phyloP scores from a whole-genome alignment of 2,888 invertebrate genomes.

The Diarsia rubi region DNA sequence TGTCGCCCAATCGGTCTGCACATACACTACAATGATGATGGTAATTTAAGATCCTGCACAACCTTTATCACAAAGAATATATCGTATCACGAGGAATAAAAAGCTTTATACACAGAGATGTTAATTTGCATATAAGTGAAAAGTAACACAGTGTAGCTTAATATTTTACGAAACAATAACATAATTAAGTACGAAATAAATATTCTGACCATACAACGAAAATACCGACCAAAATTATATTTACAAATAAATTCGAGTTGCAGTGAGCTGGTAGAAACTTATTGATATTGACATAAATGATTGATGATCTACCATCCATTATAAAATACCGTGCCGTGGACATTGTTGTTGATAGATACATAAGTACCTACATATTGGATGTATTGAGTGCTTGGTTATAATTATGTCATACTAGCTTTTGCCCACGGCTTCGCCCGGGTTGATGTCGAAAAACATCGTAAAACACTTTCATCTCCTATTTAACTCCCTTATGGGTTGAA shows the following conservation, averaged over 20 bases:
- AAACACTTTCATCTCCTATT: too few species aligned
- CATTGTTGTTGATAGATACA: conserved; percentile 13
- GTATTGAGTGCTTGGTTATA: background rate
- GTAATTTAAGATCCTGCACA: too few species aligned
- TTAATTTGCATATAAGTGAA: background rate
- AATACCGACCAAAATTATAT: conserved; percentile 12
- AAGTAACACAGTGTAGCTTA: background rate
- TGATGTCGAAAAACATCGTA: too few species aligned
- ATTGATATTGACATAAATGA: conserved; percentile 52
- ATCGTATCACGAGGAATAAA: background rate
- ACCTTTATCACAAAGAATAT: too few species aligned
- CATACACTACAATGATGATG: too few species aligned
- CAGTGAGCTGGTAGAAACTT: conserved; percentile 13
- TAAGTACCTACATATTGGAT: background rate
- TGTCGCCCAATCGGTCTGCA: too few species aligned
- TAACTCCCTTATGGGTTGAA: too few species aligned
- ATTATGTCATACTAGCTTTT: too few species aligned
- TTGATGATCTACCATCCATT: conserved; percentile 46
- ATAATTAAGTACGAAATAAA: background rate
- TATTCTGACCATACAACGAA: background rate
- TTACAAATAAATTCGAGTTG: conserved; percentile 45
- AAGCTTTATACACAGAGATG: too few species aligned
- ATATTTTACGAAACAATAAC: background rate
- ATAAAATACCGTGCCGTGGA: conserved; percentile 33
- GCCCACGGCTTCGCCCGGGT: too few species aligned